Evolutionary conservation across 2,797 vertebrate species (phyloP).

Genomic region (Sebastes oblongus): DNA sequence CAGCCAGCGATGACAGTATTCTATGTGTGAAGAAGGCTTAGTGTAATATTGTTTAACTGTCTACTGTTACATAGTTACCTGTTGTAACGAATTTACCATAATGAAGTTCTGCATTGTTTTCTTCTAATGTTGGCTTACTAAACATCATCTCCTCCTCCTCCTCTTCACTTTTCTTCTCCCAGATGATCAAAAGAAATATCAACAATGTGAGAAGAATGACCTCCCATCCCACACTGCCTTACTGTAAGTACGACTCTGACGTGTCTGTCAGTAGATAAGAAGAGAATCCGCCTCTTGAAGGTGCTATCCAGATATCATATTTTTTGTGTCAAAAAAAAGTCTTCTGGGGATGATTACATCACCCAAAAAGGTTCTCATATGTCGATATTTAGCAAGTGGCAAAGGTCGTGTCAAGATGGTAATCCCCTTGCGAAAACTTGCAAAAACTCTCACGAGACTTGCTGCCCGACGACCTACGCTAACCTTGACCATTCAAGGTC

Average conservation of each 20-base stretch:
- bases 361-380: conserved; percentile 11
- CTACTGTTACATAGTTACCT: neutral
- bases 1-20: neutral
- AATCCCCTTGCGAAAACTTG: neutral
- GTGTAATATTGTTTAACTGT: neutral
- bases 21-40: neutral
- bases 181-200: conserved; percentile 98
- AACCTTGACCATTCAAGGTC: no score
- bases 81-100: neutral
- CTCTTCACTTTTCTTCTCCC: conserved; percentile 46
- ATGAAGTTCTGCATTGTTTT: conserved; percentile 4
- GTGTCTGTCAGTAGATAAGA: conserved; percentile 30
- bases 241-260: conserved; percentile 88
- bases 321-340: conserved; percentile 9
- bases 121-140: neutral
- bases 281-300: conserved; percentile 10
- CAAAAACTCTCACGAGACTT: no score
- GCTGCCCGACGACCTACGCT: no score
- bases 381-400: conserved; percentile 6
- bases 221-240: conserved; percentile 97
- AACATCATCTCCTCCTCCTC: conserved; percentile 12
- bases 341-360: conserved; percentile 29
- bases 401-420: neutral
- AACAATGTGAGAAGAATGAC: conserved; percentile 98
- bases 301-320: conserved; percentile 1